Conservation (phyloP, 2,888 invertebrate genomes). For the Chesias legatella region DNA sequence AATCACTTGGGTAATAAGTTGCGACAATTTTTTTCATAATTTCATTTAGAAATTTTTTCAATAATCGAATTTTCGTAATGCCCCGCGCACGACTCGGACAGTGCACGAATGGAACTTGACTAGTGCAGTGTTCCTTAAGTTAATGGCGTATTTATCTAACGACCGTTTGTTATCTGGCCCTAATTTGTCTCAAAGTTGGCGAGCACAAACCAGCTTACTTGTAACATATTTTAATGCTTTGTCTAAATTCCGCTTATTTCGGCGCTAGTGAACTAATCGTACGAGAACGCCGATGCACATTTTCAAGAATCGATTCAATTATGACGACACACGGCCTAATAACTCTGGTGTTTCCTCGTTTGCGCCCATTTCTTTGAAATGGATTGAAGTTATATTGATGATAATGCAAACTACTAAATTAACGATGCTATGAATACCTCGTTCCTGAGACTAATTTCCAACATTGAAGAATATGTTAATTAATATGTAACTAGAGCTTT, state of each 20-base stretch:
- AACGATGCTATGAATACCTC: too few relatives aligned
- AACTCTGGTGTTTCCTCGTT: too few relatives aligned
- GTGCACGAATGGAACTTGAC: conserved; percentile 27
- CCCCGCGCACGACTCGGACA: conserved; percentile 11
- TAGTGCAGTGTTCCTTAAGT: conserved; percentile 35
- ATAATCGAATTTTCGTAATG: conserved; percentile 18
- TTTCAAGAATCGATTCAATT: conserved; percentile 6
- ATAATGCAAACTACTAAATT: too few relatives aligned
- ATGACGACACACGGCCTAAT: conserved; percentile 6
- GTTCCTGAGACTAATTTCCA: too few relatives aligned
- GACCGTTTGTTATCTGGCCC: conserved; percentile 53
- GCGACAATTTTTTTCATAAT: conserved; percentile 24
- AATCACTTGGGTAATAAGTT: conserved; percentile 23
- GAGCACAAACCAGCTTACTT: conserved; percentile 37
- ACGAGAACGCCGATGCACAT: conserved; percentile 7
- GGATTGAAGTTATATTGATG: too few relatives aligned
- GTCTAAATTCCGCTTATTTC: conserved; percentile 19
- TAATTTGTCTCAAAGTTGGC: conserved; percentile 48
- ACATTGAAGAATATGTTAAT: too few relatives aligned
- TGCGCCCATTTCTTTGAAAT: too few relatives aligned
- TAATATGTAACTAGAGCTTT: too few relatives aligned
- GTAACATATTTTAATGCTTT: conserved; percentile 46
- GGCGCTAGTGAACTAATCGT: conserved; percentile 10
- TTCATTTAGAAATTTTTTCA: conserved; percentile 12
- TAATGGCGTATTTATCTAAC: conserved; percentile 73